A percentile compares a stretch with the other conserved stretches of the same genome.
These are phyloP conservation scores for Nothobranchius furzeri DNA, from an alignment of 2,113 vertebrate genomes.

Conservation along the genomic window DNA sequence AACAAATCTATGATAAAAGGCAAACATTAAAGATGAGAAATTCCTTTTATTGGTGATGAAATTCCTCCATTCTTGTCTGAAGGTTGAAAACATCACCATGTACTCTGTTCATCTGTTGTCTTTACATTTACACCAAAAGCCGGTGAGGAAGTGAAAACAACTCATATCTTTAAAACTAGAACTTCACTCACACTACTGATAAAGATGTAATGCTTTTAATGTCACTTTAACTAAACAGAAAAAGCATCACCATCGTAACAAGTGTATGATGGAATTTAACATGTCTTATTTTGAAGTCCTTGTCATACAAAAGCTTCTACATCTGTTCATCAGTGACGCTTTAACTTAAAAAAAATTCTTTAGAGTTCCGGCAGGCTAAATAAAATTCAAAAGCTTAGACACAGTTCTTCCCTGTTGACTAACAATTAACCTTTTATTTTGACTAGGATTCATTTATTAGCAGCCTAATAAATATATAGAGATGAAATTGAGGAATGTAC, in stretches of 20 bases:
- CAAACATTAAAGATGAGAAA: neutral
- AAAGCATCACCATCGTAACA: conserved; percentile 24
- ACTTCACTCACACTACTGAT: too few relatives aligned
- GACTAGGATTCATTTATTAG: conserved; percentile 36
- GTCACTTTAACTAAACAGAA: conserved; percentile 43
- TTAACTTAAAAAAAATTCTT: conserved; percentile 4
- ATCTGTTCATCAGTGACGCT: conserved; percentile 30
- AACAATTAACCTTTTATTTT: conserved; percentile 7
- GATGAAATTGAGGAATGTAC: conserved; percentile 49
- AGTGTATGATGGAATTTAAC: neutral
- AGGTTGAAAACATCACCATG: conserved; percentile 15
- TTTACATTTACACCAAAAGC: conserved; percentile 36
- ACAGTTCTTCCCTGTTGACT: conserved; percentile 13
- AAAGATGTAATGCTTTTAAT: neutral
- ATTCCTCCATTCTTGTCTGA: conserved; percentile 22
- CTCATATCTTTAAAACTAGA: neutral
- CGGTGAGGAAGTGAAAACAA: conserved; percentile 1
- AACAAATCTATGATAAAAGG: too few relatives aligned
- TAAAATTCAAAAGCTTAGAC: conserved; percentile 24
- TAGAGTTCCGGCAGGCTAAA: neutral
- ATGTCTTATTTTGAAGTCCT: neutral
- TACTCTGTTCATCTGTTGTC: conserved; percentile 2
- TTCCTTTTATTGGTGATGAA: conserved; percentile 55
- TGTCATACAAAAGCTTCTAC: conserved; percentile 2
- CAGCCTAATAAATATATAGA: conserved; percentile 50